Conservation (phyloP, 2,113 vertebrate genomes). For the Catharus fuscescens region DNA sequence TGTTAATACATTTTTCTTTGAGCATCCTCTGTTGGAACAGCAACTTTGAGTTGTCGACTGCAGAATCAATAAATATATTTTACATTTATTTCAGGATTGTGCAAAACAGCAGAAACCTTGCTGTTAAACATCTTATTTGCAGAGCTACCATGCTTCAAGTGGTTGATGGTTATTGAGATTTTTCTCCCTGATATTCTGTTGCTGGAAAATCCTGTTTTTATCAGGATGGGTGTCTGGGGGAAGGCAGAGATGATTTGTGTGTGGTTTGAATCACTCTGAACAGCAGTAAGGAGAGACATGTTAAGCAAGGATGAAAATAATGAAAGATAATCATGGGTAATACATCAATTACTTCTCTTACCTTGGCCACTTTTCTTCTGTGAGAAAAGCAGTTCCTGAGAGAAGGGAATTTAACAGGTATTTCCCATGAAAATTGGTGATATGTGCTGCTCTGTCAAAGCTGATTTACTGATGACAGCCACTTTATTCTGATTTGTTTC, state of each 20-base stretch:
- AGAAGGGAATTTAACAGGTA: background rate
- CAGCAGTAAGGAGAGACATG: background rate
- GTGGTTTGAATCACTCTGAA: background rate
- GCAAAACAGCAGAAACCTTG: background rate
- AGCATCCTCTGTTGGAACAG: background rate
- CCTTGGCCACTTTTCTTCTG: background rate
- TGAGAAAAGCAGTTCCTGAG: background rate
- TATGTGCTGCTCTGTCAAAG: background rate
- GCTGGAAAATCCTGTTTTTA: background rate
- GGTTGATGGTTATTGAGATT: background rate
- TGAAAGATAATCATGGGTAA: background rate
- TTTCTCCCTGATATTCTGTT: background rate
- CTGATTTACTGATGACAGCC: background rate
- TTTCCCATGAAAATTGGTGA: background rate
- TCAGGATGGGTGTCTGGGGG: background rate
- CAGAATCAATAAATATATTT: background rate
- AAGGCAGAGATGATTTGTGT: background rate
- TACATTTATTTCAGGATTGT: background rate
- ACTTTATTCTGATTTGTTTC: conserved; percentile 18
- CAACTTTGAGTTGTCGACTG: background rate
- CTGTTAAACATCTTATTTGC: background rate
- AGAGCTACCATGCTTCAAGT: background rate
- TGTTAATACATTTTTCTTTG: background rate
- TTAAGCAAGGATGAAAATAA: background rate
- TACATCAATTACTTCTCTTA: background rate